A percentile compares a stretch with the other conserved stretches of the same genome.
Evolutionary conservation across 2,113 vertebrate genomes (phyloP).

Genomic region (Spea multiplicata): DNA sequence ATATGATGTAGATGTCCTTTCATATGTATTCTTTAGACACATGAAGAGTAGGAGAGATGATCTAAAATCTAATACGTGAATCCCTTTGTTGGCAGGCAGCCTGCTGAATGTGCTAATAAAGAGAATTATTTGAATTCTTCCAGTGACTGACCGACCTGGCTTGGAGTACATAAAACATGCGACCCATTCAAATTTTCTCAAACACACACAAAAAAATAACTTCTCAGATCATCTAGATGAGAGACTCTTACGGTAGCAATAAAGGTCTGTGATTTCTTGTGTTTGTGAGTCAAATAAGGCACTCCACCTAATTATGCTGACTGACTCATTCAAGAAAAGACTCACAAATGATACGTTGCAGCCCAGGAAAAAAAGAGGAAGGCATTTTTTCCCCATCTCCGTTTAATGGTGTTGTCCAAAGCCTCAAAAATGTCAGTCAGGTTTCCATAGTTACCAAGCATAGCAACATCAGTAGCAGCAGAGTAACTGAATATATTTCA

Average conservation of each 20-base stretch:
- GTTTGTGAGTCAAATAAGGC: background rate
- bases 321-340: background rate
- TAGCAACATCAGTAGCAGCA: background rate
- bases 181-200: background rate
- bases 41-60: too few relatives aligned
- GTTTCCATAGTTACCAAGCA: conserved; percentile 15
- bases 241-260: background rate
- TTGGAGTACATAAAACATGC: background rate
- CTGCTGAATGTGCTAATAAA: background rate
- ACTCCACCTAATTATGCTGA: background rate
- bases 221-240: background rate
- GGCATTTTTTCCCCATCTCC: background rate
- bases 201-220: background rate
- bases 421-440: conserved; percentile 8
- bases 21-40: too few relatives aligned
- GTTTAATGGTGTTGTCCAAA: conserved; percentile 16
- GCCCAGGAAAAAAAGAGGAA: background rate
- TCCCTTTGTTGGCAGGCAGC: background rate
- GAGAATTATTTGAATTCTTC: background rate
- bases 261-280: background rate
- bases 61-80: background rate
- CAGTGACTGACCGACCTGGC: background rate
- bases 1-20: too few relatives aligned
- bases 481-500: background rate
- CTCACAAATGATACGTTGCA: background rate